A percentile compares a stretch with the other conserved stretches of the same genome.
These are phyloP conservation scores for Xenopus petersii DNA, from an alignment of 2,797 vertebrate genomes.

Conservation along the genomic window DNA sequence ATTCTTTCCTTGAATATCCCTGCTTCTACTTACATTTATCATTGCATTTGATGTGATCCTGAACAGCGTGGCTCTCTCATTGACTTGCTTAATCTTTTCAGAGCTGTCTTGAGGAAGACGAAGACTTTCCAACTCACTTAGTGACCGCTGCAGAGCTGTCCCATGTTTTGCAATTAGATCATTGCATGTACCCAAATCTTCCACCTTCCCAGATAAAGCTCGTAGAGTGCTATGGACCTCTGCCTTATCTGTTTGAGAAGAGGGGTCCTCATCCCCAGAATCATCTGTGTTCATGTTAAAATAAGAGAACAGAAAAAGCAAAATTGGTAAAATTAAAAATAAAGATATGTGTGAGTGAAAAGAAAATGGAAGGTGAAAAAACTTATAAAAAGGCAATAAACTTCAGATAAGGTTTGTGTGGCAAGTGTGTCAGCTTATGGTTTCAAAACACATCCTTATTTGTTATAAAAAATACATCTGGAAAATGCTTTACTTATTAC, in stretches of 20 bases:
- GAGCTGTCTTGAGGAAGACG: constrained; percentile 77
- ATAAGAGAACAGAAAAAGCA: not conserved
- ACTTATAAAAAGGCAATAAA: too few relatives aligned
- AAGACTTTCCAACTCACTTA: constrained; percentile 89
- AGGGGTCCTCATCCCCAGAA: constrained; percentile 83
- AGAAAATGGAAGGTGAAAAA: too few relatives aligned
- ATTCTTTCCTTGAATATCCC: not conserved
- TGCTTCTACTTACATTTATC: constrained; percentile 83
- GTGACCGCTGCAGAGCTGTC: constrained; percentile 89
- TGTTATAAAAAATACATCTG: too few relatives aligned
- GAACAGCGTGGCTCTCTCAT: constrained; percentile 90
- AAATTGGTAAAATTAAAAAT: too few relatives aligned
- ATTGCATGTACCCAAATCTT: constrained; percentile 92
- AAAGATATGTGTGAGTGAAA: too few relatives aligned
- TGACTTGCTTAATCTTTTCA: constrained; percentile 92
- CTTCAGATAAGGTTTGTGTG: too few relatives aligned
- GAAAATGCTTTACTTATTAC: too few relatives aligned
- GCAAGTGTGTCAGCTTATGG: too few relatives aligned
- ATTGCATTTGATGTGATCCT: constrained; percentile 96
- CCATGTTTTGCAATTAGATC: constrained; percentile 96
- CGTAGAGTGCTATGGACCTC: constrained; percentile 89
- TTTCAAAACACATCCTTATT: too few relatives aligned
- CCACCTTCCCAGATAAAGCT: constrained; percentile 87
- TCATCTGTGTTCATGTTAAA: constrained; percentile 72
- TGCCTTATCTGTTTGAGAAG: constrained; percentile 78